Percentiles rank a stretch among this genome's conserved stretches.
These are phyloP conservation scores for Centrocercus urophasianus DNA, from an alignment of 2,113 vertebrate species.

Conservation along the genomic window DNA sequence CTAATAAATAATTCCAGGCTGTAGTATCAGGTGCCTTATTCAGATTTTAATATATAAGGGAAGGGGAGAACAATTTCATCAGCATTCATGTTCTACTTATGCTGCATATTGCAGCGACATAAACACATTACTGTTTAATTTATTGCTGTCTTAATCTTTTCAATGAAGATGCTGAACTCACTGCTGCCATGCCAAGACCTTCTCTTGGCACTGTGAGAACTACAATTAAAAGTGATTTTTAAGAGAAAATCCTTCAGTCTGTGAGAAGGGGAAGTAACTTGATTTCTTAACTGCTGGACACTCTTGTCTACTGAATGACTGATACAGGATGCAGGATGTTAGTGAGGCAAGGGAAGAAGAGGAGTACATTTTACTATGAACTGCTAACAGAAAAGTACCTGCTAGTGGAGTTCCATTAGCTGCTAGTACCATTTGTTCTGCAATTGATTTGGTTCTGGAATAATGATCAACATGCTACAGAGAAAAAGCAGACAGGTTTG, in stretches of 20 bases:
- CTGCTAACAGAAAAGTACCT: constrained; percentile 76
- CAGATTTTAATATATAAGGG: constrained; percentile 17
- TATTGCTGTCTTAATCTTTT: neutral
- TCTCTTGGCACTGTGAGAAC: neutral
- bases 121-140: constrained; percentile 19
- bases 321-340: neutral
- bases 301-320: neutral
- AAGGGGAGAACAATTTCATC: neutral
- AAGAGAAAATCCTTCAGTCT: neutral
- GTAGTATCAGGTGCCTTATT: constrained; percentile 67
- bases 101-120: neutral
- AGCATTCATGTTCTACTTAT: constrained; percentile 8
- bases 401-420: constrained; percentile 84
- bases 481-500: constrained; percentile 17
- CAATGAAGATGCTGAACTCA: neutral
- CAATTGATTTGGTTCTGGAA: constrained; percentile 93
- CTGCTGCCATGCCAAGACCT: neutral
- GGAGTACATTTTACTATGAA: neutral
- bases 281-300: neutral
- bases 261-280: neutral
- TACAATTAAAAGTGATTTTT: neutral
- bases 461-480: constrained; percentile 92
- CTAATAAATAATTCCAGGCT: constrained; percentile 78
- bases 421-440: constrained; percentile 89
- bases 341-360: neutral